phyloP scores from a whole-genome alignment of 2,888 invertebrate species.

The Lasioglossum lativentre region DNA sequence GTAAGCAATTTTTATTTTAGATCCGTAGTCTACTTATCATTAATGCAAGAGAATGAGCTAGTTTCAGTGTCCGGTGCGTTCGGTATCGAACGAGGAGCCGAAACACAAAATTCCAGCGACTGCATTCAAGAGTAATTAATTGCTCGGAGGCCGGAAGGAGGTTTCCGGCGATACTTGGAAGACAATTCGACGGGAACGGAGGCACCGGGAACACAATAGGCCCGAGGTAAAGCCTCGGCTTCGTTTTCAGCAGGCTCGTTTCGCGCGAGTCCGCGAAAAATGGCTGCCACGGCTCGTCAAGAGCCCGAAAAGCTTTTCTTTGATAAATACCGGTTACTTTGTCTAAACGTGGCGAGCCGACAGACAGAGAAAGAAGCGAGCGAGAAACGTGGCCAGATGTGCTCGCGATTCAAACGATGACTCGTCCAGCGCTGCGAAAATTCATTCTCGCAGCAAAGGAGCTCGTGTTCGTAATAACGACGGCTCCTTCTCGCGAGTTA shows the following conservation, averaged over 20 bases:
- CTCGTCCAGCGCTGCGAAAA: neutral
- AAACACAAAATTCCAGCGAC: no score
- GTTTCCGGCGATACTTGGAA: neutral
- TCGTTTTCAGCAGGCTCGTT: neutral
- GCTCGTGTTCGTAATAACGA: conserved; percentile 9
- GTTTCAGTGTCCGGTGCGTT: no score
- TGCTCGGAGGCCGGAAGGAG: neutral
- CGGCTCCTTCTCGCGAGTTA: neutral
- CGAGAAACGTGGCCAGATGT: neutral
- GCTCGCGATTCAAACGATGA: conserved; percentile 1
- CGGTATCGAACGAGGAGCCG: no score
- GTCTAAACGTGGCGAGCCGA: conserved; percentile 32
- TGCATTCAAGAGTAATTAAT: neutral
- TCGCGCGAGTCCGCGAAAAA: neutral
- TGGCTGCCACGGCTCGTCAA: neutral
- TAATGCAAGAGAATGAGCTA: no score
- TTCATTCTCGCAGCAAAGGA: neutral
- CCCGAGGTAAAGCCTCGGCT: neutral
- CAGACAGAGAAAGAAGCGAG: neutral
- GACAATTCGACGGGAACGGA: neutral
- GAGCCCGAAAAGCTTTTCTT: conserved; percentile 42
- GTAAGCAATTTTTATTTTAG: no score
- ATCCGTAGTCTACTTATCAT: no score
- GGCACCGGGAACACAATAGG: neutral
- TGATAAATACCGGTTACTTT: conserved; percentile 60